phyloP scores from a whole-genome alignment of 1,140 invertebrate genomes.

The Pseudomyrmex dendroicus region DNA sequence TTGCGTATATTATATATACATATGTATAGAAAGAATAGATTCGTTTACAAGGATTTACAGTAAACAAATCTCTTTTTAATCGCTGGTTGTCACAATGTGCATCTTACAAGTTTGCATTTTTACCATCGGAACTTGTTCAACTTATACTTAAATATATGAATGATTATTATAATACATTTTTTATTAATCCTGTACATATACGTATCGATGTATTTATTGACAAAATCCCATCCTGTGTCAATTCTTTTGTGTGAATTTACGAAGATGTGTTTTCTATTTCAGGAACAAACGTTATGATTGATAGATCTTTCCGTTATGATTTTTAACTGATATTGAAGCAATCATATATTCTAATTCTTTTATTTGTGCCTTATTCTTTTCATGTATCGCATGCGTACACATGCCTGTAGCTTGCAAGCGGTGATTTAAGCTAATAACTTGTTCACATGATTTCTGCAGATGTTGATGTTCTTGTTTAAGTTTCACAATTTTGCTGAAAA shows the following conservation, averaged over 20 bases:
- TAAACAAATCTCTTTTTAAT: conserved; percentile 71
- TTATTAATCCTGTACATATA: conserved; percentile 81
- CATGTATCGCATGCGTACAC: conserved; percentile 70
- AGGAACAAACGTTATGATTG: not conserved
- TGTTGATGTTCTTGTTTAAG: conserved; percentile 77
- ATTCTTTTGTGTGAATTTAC: conserved; percentile 31
- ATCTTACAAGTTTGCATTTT: conserved; percentile 76
- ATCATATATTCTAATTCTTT: conserved; percentile 66
- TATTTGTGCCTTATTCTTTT: conserved; percentile 70
- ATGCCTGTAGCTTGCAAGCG: conserved; percentile 76
- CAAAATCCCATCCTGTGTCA: conserved; percentile 12
- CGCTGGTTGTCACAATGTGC: conserved; percentile 80
- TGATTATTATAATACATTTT: conserved; percentile 84
- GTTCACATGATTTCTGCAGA: conserved; percentile 71
- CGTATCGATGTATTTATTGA: conserved; percentile 43
- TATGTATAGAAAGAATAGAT: conserved; percentile 46
- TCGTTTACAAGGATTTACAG: conserved; percentile 76
- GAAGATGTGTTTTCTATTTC: conserved; percentile 51
- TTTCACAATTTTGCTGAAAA: conserved; percentile 77
- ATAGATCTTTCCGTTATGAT: not conserved
- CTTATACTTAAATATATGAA: conserved; percentile 78
- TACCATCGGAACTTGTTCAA: conserved; percentile 71
- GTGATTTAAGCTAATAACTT: conserved; percentile 72
- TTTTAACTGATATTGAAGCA: conserved; percentile 19
- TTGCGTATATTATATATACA: conserved; percentile 38